Base-by-base conservation (phyloP, 2,113 vertebrate genomes). In the Columbina picui region DNA sequence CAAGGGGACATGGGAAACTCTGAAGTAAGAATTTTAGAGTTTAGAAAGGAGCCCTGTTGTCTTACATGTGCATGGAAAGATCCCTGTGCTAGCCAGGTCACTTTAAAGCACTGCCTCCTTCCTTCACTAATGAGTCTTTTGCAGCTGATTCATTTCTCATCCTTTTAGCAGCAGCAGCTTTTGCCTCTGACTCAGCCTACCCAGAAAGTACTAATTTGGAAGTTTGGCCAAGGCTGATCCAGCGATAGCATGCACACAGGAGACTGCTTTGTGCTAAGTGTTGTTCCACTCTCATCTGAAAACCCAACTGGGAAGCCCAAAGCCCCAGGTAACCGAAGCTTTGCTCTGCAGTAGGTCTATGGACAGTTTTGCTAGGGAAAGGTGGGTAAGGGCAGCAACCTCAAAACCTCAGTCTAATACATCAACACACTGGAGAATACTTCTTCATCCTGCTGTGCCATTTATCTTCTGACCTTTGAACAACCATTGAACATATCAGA, bases 131-230 rank as follows among this genome's bases (percentile, higher is more conserved):
- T 32, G 34, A 94, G 55, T 43, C 38, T 88, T 85, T 55, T 23
- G 47, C 76, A 90, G 61, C 49, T 3, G n/a, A 90, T 52, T 92
- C n/a, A 86, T 90, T 93, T 95, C 78, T 92, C 83, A 84, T 64
- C 76, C 64, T 88, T 87, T 64, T 85, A 92, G 71, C 83, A 93
- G 91, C 84, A 94, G 84, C 90, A 95, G 93, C 91, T 95, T 79
- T 56, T 92, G 79, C 76, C 83, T 91, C 85, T 95, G 90, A 94
- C 75, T 95, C 92, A 95, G 60, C 68, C 82, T 71, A 68, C 50
- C 67, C 86, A 80, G 78, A 67, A 88, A 21, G 36, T 34, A 90
- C 83, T 71, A 69, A 95, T 90, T 86, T 90, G 88, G 93, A 95
- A 89, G 49, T 63, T 75, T 56, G 83, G 85, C 71, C 64, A 74